Conservation (phyloP, 2,113 vertebrate genomes). For the Tyrannus savana region DNA sequence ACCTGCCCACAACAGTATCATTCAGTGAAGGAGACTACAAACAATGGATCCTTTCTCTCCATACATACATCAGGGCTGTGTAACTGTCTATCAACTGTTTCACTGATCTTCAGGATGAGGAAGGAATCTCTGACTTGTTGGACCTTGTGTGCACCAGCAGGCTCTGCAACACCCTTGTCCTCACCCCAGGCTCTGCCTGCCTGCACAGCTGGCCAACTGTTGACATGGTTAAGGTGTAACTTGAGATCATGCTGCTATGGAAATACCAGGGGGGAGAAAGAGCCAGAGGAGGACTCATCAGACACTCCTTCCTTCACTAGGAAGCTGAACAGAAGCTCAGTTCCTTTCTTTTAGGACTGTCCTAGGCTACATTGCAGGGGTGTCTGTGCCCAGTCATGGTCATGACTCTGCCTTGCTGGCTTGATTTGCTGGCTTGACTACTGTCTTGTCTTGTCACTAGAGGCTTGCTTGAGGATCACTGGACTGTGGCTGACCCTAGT, state of each 20-base stretch:
- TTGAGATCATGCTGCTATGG: not conserved
- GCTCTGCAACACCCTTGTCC: not conserved
- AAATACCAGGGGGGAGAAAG: not conserved
- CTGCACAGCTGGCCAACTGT: not conserved
- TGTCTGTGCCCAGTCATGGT: not conserved
- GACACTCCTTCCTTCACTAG: not conserved
- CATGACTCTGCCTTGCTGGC: not conserved
- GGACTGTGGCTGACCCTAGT: not conserved
- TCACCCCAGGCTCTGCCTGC: not conserved
- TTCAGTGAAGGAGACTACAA: not conserved
- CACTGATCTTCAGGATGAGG: not conserved
- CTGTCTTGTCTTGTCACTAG: not conserved
- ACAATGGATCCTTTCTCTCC: not conserved
- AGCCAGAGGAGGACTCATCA: not conserved
- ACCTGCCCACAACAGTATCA: not conserved
- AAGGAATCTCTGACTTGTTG: not conserved
- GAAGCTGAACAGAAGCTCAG: not conserved
- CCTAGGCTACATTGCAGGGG: not conserved
- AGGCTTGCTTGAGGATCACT: not conserved
- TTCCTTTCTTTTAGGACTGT: not conserved
- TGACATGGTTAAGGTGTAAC: not conserved
- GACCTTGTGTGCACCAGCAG: not conserved
- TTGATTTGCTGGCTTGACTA: not conserved
- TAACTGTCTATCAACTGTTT: not conserved
- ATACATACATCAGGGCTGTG: not conserved